Percentiles rank a stretch among this genome's conserved stretches.
Evolutionary conservation across 2,797 vertebrate genomes (phyloP).

Genomic region (Tapirus indicus): DNA sequence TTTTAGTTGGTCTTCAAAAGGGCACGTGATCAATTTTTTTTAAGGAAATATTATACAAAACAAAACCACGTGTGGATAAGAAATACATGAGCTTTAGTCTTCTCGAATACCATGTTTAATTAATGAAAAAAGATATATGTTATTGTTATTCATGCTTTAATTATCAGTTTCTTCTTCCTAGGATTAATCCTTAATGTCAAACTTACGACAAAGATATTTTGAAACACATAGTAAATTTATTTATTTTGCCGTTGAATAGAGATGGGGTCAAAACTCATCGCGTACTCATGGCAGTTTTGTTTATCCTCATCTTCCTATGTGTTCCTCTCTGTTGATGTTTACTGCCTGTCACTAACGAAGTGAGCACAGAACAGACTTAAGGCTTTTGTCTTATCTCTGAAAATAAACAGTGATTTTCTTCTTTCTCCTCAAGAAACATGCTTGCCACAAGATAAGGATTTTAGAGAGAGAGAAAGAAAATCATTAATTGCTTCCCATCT

Average conservation of each 20-base stretch:
- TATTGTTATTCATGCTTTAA: not conserved
- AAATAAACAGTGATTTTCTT: constrained; percentile 79
- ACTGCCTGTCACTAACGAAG: constrained; percentile 75
- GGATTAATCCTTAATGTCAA: not conserved
- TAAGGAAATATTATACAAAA: not conserved
- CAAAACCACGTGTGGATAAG: not conserved
- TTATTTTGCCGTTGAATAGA: constrained; percentile 55
- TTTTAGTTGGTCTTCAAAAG: constrained; percentile 1
- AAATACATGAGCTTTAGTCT: constrained; percentile 11
- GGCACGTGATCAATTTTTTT: not conserved
- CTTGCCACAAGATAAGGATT: constrained; percentile 79
- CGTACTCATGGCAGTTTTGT: constrained; percentile 54
- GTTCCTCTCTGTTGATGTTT: constrained; percentile 47
- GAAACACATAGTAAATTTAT: constrained; percentile 56
- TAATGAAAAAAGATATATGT: not conserved
- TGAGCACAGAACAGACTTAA: constrained; percentile 11
- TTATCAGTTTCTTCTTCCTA: not conserved
- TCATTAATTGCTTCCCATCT: constrained; percentile 81
- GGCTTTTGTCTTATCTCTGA: constrained; percentile 71
- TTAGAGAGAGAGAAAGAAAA: constrained; percentile 76
- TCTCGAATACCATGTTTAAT: not conserved
- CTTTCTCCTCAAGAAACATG: constrained; percentile 73
- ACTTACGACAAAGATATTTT: constrained; percentile 17
- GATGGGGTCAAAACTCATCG: not conserved
- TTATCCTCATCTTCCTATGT: constrained; percentile 67